phyloP scores from a whole-genome alignment of 2,113 vertebrate genomes.

The Elgaria multicarinata region DNA sequence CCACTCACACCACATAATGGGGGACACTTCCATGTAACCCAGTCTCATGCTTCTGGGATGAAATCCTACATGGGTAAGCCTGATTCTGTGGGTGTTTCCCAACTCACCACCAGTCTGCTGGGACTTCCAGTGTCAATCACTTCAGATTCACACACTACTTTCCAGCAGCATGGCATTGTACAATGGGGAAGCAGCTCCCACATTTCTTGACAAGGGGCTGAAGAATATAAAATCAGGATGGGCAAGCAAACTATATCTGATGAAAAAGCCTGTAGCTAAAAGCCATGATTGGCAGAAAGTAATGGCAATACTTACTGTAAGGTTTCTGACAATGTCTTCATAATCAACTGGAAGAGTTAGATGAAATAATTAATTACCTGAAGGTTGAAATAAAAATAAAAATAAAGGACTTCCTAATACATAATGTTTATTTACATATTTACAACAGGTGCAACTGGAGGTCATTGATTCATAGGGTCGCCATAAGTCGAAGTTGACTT shows the following conservation, averaged over 20 bases:
- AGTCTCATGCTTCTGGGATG: neutral
- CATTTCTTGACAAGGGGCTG: neutral
- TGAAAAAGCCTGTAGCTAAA: neutral
- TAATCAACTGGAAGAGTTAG: constrained; percentile 88
- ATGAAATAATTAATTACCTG: constrained; percentile 75
- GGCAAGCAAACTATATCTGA: neutral
- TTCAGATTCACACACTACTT: neutral
- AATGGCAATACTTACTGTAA: constrained; percentile 87
- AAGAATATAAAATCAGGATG: neutral
- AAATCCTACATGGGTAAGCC: neutral
- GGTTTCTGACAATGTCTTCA: constrained; percentile 86
- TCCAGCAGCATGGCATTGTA: neutral
- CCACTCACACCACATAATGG: too few species aligned
- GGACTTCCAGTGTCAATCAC: neutral
- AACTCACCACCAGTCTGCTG: neutral
- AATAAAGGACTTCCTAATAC: constrained; percentile 41
- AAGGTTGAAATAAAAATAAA: constrained; percentile 54
- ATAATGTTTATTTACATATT: neutral
- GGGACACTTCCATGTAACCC: neutral
- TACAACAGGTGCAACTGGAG: too few species aligned
- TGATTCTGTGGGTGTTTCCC: neutral
- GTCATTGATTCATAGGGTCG: too few species aligned
- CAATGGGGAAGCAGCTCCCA: neutral
- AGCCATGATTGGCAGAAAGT: constrained; percentile 19
- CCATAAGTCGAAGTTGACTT: too few species aligned